These are phyloP conservation scores for Thera britannica DNA, from an alignment of 2,888 invertebrate genomes.

Conservation along the genomic window DNA sequence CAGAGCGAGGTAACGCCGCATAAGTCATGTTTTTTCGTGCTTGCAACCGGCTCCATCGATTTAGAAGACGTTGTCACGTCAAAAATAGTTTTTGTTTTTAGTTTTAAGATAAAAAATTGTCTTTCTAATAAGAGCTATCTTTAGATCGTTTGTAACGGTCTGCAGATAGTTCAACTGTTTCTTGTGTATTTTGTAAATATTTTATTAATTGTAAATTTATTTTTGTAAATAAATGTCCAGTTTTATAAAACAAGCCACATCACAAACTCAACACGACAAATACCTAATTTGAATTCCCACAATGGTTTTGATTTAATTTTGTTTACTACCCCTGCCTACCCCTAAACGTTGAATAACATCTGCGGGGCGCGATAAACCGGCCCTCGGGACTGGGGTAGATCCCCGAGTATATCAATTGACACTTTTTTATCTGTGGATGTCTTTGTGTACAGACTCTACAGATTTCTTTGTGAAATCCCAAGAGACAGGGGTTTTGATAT, in stretches of 20 bases:
- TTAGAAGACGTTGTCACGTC: too few relatives aligned
- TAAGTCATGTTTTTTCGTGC: too few relatives aligned
- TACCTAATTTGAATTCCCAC: slow-evolving; percentile 47
- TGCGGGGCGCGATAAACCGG: slow-evolving; percentile 56
- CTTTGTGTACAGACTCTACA: slow-evolving; percentile 5
- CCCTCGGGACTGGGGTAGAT: slow-evolving; percentile 43
- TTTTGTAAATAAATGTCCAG: too few relatives aligned
- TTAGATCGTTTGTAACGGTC: too few relatives aligned
- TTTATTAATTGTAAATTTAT: too few relatives aligned
- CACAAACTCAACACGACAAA: slow-evolving; percentile 36
- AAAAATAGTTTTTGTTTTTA: too few relatives aligned
- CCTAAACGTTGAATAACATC: slow-evolving; percentile 46
- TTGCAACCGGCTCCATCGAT: too few relatives aligned
- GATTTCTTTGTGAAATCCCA: slow-evolving; percentile 13
- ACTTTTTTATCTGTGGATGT: slow-evolving; percentile 39
- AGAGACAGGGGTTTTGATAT: slow-evolving; percentile 4
- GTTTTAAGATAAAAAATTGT: too few relatives aligned
- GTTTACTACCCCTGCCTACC: slow-evolving; percentile 45
- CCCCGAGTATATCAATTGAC: slow-evolving; percentile 45
- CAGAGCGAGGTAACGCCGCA: too few relatives aligned
- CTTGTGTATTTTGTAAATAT: too few relatives aligned
- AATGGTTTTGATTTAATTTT: slow-evolving; percentile 51
- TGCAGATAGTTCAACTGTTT: too few relatives aligned
- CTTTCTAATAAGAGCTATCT: too few relatives aligned
- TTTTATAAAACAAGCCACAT: slow-evolving; percentile 11